Evolutionary conservation across 2,797 vertebrate species (phyloP).

Genomic region (Oophaga sylvatica): DNA sequence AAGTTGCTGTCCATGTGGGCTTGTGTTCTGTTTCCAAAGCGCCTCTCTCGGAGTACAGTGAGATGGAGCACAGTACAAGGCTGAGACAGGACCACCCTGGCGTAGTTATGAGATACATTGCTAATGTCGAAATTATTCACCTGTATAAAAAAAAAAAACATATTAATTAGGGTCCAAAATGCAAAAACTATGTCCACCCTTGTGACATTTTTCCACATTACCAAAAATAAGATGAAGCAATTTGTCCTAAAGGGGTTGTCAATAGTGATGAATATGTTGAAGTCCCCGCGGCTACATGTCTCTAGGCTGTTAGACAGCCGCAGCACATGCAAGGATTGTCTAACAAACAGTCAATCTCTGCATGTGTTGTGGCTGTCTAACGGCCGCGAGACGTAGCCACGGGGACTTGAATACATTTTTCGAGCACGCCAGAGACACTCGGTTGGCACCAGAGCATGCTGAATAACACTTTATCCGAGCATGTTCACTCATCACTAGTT

Average conservation of each 20-base stretch:
- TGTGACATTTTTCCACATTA: background rate
- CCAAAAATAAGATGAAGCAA: background rate
- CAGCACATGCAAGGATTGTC: no score
- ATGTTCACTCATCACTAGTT: no score
- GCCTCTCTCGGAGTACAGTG: constrained; percentile 91
- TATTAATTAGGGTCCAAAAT: background rate
- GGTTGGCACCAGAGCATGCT: no score
- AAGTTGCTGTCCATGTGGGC: constrained; percentile 67
- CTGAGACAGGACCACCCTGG: constrained; percentile 87
- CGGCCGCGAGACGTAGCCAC: no score
- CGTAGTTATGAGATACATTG: constrained; percentile 93
- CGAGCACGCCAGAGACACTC: no score
- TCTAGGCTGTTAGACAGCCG: no score
- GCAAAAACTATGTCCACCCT: background rate
- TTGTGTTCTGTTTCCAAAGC: constrained; percentile 80
- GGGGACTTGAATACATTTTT: no score
- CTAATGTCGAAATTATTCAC: constrained; percentile 97
- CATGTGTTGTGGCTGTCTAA: no score
- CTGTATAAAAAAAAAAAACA: constrained; percentile 68
- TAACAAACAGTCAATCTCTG: no score
- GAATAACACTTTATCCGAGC: no score
- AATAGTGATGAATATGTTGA: no score
- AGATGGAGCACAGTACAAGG: constrained; percentile 90
- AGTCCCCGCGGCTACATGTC: no score
- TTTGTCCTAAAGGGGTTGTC: background rate